These are phyloP conservation scores for Thalassophryne amazonica DNA, from an alignment of 2,797 vertebrate species.

Conservation along the genomic window DNA sequence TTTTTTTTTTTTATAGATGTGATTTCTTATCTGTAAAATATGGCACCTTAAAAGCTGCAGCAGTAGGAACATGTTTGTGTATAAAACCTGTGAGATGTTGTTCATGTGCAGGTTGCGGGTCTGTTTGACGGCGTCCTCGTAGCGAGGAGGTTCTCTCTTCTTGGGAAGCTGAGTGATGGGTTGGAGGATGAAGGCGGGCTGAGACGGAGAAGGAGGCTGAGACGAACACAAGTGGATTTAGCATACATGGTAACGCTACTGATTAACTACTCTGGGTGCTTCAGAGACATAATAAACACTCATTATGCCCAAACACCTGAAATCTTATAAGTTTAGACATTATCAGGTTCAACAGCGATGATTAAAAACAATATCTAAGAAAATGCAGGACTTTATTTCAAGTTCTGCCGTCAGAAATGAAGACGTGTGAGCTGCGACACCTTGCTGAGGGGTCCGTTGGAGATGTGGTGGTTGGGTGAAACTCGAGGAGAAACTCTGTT, in stretches of 20 bases:
- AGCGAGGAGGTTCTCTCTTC: conserved; percentile 90
- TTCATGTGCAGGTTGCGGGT: conserved; percentile 82
- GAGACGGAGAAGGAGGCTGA: conserved; percentile 69
- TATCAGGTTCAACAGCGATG: no score
- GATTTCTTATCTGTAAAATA: background rate
- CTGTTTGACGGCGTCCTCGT: conserved; percentile 96
- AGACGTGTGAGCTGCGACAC: conserved; percentile 56
- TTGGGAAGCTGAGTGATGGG: conserved; percentile 76
- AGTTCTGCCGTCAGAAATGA: no score
- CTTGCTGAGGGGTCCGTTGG: conserved; percentile 86
- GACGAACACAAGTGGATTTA: no score
- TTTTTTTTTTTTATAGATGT: no score
- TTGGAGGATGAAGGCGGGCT: conserved; percentile 79
- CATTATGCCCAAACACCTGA: no score
- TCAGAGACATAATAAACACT: no score
- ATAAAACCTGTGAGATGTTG: conserved; percentile 63
- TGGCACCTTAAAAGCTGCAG: background rate
- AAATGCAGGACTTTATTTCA: no score
- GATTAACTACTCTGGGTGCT: no score
- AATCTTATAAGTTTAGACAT: no score
- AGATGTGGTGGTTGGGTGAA: conserved; percentile 76
- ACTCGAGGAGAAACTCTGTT: conserved; percentile 69
- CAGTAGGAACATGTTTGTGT: background rate
- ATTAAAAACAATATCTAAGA: no score
- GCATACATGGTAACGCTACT: no score